Evolutionary conservation across 53 echinoderm and acorn worm genomes (phyloP).

Genomic region (Apostichopus leukothele): DNA sequence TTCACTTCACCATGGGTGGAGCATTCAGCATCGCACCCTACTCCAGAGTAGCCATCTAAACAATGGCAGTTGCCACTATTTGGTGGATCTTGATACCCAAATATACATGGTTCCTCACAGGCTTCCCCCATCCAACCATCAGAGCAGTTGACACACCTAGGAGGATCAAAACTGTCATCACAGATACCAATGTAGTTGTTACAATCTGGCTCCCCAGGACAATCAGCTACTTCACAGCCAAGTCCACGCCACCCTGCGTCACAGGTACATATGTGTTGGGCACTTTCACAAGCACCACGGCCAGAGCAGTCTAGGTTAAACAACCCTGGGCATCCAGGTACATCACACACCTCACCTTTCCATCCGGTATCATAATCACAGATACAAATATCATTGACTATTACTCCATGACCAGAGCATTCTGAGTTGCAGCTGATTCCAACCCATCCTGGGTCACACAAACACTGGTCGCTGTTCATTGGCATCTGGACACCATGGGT

Average conservation of each 20-base stretch:
- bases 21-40: constrained; percentile 89
- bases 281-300: constrained; percentile 81
- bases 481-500: constrained; percentile 74
- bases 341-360: constrained; percentile 86
- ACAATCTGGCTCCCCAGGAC: constrained; percentile 87
- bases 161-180: constrained; percentile 86
- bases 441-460: constrained; percentile 80
- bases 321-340: constrained; percentile 86
- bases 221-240: constrained; percentile 83
- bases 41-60: constrained; percentile 66
- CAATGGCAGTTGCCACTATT: constrained; percentile 87
- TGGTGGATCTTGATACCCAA: constrained; percentile 77
- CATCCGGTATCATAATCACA: constrained; percentile 82
- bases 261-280: constrained; percentile 78
- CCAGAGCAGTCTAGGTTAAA: constrained; percentile 73
- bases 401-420: constrained; percentile 82
- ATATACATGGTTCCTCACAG: constrained; percentile 86
- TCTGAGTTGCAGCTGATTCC: constrained; percentile 87
- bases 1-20: constrained; percentile 74
- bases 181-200: constrained; percentile 64
- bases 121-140: constrained; percentile 88
- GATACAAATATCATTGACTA: constrained; percentile 61
- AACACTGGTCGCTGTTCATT: constrained; percentile 82
- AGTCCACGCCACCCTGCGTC: constrained; percentile 76
- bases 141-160: constrained; percentile 71